A percentile compares a stretch with the other conserved stretches of the same genome.
phyloP scores from a whole-genome alignment of 2,888 invertebrate genomes.

The Tryphoninae sp. region DNA sequence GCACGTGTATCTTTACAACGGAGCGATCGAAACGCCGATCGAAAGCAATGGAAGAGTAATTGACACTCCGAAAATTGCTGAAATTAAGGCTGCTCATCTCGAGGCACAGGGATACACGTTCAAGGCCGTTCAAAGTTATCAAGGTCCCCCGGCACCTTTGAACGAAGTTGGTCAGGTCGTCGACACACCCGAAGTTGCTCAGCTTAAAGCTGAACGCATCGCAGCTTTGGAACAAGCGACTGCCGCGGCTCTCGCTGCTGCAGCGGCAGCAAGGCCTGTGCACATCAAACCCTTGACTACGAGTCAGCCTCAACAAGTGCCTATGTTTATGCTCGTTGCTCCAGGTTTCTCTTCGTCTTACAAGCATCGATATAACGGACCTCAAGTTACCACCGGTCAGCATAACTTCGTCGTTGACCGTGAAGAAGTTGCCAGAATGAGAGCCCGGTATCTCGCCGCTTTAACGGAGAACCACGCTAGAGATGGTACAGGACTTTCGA shows the following conservation, averaged over 20 bases:
- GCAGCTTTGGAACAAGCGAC: slow-evolving; percentile 50
- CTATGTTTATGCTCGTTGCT: slow-evolving; percentile 1
- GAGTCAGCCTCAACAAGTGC: slow-evolving; percentile 4
- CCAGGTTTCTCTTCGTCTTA: background rate
- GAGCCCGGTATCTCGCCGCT: slow-evolving; percentile 71
- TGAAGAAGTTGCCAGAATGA: slow-evolving; percentile 69
- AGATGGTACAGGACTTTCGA: slow-evolving; percentile 70
- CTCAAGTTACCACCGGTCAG: slow-evolving; percentile 66
- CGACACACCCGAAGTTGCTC: slow-evolving; percentile 68
- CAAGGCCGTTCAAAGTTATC: slow-evolving; percentile 62
- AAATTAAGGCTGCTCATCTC: slow-evolving; percentile 78
- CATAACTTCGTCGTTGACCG: slow-evolving; percentile 69
- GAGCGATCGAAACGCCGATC: slow-evolving; percentile 69
- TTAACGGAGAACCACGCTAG: slow-evolving; percentile 73
- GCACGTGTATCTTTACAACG: slow-evolving; percentile 71
- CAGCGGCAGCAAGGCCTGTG: background rate
- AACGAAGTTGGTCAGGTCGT: slow-evolving; percentile 62
- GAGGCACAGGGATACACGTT: slow-evolving; percentile 73
- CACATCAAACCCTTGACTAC: background rate
- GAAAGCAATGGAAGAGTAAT: slow-evolving; percentile 75
- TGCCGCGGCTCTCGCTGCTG: slow-evolving; percentile 21
- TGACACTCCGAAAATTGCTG: slow-evolving; percentile 80
- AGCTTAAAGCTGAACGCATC: slow-evolving; percentile 65
- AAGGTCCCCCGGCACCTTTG: slow-evolving; percentile 66
- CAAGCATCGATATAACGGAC: background rate